Conservation (phyloP, 64 coral and sea anemone species). For the Anthopleura sola region DNA sequence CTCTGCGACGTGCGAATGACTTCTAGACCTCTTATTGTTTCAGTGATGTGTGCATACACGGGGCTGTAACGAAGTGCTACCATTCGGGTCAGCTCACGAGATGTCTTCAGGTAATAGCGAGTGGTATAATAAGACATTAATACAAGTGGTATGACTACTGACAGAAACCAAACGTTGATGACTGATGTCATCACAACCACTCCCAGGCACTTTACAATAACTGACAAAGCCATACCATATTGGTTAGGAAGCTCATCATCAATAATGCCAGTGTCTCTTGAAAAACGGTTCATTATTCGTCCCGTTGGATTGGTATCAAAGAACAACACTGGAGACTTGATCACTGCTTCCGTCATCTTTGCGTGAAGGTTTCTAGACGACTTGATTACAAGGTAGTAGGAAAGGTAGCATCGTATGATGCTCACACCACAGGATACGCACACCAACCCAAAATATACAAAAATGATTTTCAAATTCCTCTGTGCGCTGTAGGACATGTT, state of each 20-base stretch:
- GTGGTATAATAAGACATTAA: constrained; percentile 1
- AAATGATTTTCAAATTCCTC: neutral
- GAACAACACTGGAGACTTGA: constrained; percentile 40
- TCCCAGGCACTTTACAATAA: neutral
- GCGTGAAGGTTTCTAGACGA: constrained; percentile 56
- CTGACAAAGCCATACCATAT: neutral
- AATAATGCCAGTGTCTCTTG: constrained; percentile 47
- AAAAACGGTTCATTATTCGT: constrained; percentile 67
- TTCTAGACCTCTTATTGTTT: constrained; percentile 29
- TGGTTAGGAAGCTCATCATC: neutral
- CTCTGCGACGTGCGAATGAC: constrained; percentile 41
- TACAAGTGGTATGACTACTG: neutral
- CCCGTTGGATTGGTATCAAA: constrained; percentile 61
- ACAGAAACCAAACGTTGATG: neutral
- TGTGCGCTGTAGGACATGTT: constrained; percentile 21
- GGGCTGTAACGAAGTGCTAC: constrained; percentile 53
- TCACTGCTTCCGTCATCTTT: constrained; percentile 26
- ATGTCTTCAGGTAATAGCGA: constrained; percentile 28
- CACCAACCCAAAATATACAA: constrained; percentile 29
- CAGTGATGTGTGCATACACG: constrained; percentile 40
- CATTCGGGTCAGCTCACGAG: constrained; percentile 48
- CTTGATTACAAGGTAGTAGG: constrained; percentile 18
- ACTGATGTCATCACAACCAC: neutral
- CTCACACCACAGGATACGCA: neutral
- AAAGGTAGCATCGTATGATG: neutral